These are phyloP conservation scores for Nymphicus hollandicus DNA, from an alignment of 2,113 vertebrate species.

Conservation along the genomic window DNA sequence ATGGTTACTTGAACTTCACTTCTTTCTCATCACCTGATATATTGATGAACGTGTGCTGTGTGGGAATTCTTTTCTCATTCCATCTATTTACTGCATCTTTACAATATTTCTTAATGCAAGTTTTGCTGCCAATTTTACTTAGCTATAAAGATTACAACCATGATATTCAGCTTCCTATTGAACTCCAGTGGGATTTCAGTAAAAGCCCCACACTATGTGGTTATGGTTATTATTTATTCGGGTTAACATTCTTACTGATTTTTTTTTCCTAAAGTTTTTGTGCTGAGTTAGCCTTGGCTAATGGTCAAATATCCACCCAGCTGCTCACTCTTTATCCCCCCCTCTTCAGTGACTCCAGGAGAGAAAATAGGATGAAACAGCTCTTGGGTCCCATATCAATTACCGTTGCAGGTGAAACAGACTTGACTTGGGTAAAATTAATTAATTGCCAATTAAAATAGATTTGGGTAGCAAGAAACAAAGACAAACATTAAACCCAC, in stretches of 20 bases:
- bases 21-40: neutral
- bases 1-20: neutral
- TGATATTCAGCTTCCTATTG: neutral
- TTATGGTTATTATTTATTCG: neutral
- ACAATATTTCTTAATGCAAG: neutral
- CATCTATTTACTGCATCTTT: neutral
- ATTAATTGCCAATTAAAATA: neutral
- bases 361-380: neutral
- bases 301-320: neutral
- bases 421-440: neutral
- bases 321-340: neutral
- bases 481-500: neutral
- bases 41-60: neutral
- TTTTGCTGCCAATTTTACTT: neutral
- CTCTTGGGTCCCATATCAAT: neutral
- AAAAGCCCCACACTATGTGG: neutral
- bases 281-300: neutral
- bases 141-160: neutral
- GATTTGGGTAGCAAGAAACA: neutral
- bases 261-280: neutral
- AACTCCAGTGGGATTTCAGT: neutral
- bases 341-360: neutral
- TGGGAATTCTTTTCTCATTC: neutral
- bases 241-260: neutral
- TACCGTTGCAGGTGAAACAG: neutral